Evolutionary conservation across 2,113 vertebrate species (phyloP).

Genomic region (Charina bottae): DNA sequence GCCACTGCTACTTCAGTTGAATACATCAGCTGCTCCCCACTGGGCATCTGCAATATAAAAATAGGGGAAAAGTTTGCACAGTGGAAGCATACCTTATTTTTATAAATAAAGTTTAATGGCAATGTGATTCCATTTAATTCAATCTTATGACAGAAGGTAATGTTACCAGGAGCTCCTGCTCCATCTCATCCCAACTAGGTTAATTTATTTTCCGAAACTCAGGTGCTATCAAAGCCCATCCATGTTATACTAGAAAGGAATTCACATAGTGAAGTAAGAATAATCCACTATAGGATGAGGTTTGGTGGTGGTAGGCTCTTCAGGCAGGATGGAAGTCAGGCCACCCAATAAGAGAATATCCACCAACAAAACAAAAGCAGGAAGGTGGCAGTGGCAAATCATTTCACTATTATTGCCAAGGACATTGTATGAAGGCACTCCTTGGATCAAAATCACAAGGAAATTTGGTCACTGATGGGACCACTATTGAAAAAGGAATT

Average conservation of each 20-base stretch:
- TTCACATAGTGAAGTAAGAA: not conserved
- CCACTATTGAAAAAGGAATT: not conserved
- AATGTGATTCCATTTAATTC: not conserved
- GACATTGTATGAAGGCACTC: not conserved
- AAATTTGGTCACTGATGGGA: not conserved
- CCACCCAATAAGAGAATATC: not conserved
- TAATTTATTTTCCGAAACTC: not conserved
- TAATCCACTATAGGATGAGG: not conserved
- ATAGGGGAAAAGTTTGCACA: not conserved
- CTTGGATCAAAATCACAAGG: not conserved
- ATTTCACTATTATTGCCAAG: not conserved
- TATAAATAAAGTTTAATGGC: not conserved
- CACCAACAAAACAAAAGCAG: slow-evolving; percentile 55
- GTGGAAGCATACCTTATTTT: not conserved
- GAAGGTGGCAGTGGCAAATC: slow-evolving; percentile 40
- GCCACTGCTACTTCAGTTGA: slow-evolving; percentile 68
- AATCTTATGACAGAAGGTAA: not conserved
- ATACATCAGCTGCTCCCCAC: slow-evolving; percentile 62
- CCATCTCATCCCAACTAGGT: not conserved
- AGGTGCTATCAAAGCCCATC: not conserved
- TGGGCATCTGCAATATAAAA: slow-evolving; percentile 63
- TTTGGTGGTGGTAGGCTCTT: too few species aligned
- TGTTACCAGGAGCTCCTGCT: not conserved
- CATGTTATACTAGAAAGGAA: not conserved
- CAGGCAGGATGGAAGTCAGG: not conserved